Evolutionary conservation across 2,113 vertebrate species (phyloP).

Genomic region (Indicator maculatus): DNA sequence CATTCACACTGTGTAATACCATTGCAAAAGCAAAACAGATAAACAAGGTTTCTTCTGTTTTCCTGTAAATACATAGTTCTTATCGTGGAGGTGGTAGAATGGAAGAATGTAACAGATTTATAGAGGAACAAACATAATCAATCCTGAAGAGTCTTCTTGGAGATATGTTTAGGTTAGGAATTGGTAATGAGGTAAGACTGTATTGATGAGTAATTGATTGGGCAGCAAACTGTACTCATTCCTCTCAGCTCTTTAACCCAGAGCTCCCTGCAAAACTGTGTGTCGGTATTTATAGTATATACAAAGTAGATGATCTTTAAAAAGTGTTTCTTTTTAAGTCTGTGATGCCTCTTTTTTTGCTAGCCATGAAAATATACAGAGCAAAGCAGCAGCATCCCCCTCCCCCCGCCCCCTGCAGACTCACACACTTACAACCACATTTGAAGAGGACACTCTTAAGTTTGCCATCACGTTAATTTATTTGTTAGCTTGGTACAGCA

Average conservation of each 20-base stretch:
- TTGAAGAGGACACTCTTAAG: slow-evolving; percentile 56
- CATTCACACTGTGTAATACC: neutral
- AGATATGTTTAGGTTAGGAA: neutral
- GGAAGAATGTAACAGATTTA: neutral
- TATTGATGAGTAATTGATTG: slow-evolving; percentile 18
- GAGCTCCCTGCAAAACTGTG: neutral
- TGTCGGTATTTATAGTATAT: slow-evolving; percentile 33
- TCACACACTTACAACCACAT: slow-evolving; percentile 4
- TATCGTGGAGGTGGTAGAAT: neutral
- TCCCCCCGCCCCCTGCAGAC: neutral
- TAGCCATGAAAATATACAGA: neutral
- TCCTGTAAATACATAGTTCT: neutral
- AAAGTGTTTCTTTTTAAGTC: slow-evolving; percentile 29
- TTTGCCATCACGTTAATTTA: slow-evolving; percentile 67
- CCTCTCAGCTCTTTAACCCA: slow-evolving; percentile 18
- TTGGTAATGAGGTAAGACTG: neutral
- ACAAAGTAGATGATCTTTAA: slow-evolving; percentile 15
- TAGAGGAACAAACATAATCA: neutral
- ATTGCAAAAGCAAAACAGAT: neutral
- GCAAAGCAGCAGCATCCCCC: neutral
- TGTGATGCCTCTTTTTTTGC: neutral
- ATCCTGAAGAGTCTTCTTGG: neutral
- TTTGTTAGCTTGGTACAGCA: slow-evolving; percentile 58
- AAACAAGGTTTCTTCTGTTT: neutral
- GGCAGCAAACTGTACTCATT: slow-evolving; percentile 10